Conservation (phyloP, 2,888 invertebrate species). For the Heliconius ethilla region DNA sequence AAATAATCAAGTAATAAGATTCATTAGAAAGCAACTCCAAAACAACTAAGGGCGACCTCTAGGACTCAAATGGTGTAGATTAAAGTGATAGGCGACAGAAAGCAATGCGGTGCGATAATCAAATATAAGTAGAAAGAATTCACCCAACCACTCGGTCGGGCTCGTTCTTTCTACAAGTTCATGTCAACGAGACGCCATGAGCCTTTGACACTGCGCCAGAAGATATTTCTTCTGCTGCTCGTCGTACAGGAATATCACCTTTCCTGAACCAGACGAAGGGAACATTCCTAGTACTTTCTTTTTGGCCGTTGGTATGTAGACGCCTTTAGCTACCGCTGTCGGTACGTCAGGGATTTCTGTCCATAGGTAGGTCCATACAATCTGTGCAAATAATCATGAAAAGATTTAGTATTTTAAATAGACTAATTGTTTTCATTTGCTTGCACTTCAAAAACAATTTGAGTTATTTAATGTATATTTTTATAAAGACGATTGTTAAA, state of each 20-base stretch:
- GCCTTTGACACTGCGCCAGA: slow-evolving; percentile 69
- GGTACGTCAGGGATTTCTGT: slow-evolving; percentile 87
- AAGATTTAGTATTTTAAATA: background rate
- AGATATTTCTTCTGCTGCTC: slow-evolving; percentile 73
- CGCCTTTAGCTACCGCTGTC: slow-evolving; percentile 85
- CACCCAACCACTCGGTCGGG: slow-evolving; percentile 56
- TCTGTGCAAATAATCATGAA: slow-evolving; percentile 63
- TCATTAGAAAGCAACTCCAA: background rate
- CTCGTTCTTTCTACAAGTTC: slow-evolving; percentile 70
- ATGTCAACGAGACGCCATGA: slow-evolving; percentile 74
- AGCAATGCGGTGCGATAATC: slow-evolving; percentile 69
- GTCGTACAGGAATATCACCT: slow-evolving; percentile 79
- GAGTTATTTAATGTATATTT: background rate
- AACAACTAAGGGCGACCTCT: slow-evolving; percentile 63
- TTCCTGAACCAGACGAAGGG: slow-evolving; percentile 83
- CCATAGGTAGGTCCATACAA: slow-evolving; percentile 91
- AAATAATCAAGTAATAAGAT: background rate
- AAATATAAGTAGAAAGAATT: slow-evolving; percentile 76
- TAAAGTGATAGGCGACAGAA: slow-evolving; percentile 70
- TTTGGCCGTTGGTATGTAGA: slow-evolving; percentile 83
- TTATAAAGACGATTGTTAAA: background rate
- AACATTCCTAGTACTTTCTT: slow-evolving; percentile 85
- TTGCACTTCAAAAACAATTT: background rate
- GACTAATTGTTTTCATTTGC: too few relatives aligned
- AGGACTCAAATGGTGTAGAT: slow-evolving; percentile 69